Evolutionary conservation across 2,113 vertebrate species (phyloP), one percentile per base, ranked within the genome.

Genomic region (Alosa alosa): DNA sequence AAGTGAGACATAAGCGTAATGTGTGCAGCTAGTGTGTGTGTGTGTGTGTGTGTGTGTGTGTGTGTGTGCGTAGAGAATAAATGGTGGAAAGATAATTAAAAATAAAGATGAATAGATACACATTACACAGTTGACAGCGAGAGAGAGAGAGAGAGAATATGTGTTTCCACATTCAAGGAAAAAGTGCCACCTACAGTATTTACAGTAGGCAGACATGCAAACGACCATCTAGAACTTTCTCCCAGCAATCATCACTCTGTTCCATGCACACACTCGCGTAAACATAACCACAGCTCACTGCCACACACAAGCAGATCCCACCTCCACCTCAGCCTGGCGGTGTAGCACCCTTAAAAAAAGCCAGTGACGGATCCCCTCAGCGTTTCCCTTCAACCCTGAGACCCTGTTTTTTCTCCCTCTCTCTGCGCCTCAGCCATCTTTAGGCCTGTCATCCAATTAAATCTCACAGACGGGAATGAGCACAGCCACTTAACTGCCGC

Each of bases 401-500:
- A 5, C 36, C 31, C 36, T 78, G 31, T 39, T 41, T 78, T 75
- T 17, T 11, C 17, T 15, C 11, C 13, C 17, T 7, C 11, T 39
- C 72, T 17, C 13, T 3, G 3, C 55, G 20, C 18, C 13, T 78
- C 72, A 78, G 89, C 90, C 81, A 84, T 94, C 91, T 91, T 89
- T 85, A 82, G 82, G 49, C 82, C 85, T 84, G 88, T 93, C 92
- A 89, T 82, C 91, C 91, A 93, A 93, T 94, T 94, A 94, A 78
- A 89, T 86, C 86, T 85, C 86, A 89, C 88, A 86, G 64, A 86
- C 84, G 81, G 41, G 90, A 91, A 93, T 91, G 89, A 93, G 92
- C 92, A 91, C 88, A 91, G 91, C 92, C 90, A 93, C 94, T 94
- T 93, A 94, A 90, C 89, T 86, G 3, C 47, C 25, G 86, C 88